Conservation (phyloP, 1,140 invertebrate species). For the Saccostrea echinata region DNA sequence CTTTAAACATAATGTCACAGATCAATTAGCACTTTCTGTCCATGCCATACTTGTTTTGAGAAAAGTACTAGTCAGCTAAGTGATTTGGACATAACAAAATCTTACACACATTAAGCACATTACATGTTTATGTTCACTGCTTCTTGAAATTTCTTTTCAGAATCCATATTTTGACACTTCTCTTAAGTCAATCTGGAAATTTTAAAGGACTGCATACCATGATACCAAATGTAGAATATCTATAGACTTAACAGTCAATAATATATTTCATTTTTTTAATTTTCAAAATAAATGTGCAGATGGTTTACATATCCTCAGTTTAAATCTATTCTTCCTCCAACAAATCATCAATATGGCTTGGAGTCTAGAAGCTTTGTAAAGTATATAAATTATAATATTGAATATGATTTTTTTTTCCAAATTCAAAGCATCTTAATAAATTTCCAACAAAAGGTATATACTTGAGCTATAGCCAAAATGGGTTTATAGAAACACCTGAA, state of each 20-base stretch:
- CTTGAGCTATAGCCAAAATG: background rate
- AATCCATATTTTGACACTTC: background rate
- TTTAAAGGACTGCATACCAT: background rate
- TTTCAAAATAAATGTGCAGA: too few species aligned
- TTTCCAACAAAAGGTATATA: background rate
- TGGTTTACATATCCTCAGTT: too few species aligned
- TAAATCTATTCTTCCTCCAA: too few species aligned
- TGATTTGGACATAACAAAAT: background rate
- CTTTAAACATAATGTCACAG: constrained; percentile 3
- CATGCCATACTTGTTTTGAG: background rate
- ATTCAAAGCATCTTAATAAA: background rate
- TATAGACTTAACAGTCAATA: too few species aligned
- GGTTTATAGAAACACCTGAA: background rate
- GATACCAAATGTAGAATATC: too few species aligned
- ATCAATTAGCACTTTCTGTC: constrained; percentile 24
- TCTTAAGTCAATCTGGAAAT: background rate
- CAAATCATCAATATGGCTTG: too few species aligned
- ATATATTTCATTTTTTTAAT: too few species aligned
- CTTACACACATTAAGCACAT: background rate
- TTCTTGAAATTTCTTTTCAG: too few species aligned
- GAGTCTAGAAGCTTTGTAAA: too few species aligned
- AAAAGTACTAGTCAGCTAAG: background rate
- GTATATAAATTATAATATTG: background rate
- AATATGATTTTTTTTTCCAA: background rate
- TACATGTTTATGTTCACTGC: background rate